Base-by-base conservation (phyloP, 1,140 invertebrate species). In the Parasteatoda tepidariorum region DNA sequence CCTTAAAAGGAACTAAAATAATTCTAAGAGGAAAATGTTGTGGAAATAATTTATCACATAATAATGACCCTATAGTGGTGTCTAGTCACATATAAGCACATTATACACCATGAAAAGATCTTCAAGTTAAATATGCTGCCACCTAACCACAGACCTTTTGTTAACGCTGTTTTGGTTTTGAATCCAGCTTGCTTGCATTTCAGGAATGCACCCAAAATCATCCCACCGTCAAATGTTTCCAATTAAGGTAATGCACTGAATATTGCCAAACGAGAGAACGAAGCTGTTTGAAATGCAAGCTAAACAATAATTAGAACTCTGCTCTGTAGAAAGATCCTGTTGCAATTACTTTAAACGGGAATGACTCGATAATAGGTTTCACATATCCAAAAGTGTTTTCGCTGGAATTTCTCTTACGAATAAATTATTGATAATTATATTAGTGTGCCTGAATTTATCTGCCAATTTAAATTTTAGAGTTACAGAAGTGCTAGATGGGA, bases 391-490 rank as follows among this genome's bases (percentile, higher is more conserved):
- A 68, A 24, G n/a, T n/a, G 66, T 24, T 15, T 24, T 9, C 34
- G 38, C 38, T 68, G 38, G 66, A 22, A 68, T 68, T 68, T 68
- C 66, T 38, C 24, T 22, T 24, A 9, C n/a, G 66, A 68, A 68
- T 68, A 68, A 68, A 68, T 48, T 68, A 68, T 68, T 68, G 66
- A 68, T 68, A 68, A 68, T 68, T 68, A 68, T 48, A 68, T 68
- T 34, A 68, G 33, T 18, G 34, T n/a, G 15, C 34, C n/a, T n/a
- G 24, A 68, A 68, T 48, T 26, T 68, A 68, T 68, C 34, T 26
- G 38, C 26, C 26, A 48, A 68, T 68, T 68, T 67, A 34, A 67
- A 67, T 67, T 67, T 38, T 7, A 3, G 6, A 3, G 15, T n/a
- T 11, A 34, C 2, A 66, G 62, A 28, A 24, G 57, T 3, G 15